Conservation (phyloP, 2,113 vertebrate species). For the Stomatorhinus ivindoensis region DNA sequence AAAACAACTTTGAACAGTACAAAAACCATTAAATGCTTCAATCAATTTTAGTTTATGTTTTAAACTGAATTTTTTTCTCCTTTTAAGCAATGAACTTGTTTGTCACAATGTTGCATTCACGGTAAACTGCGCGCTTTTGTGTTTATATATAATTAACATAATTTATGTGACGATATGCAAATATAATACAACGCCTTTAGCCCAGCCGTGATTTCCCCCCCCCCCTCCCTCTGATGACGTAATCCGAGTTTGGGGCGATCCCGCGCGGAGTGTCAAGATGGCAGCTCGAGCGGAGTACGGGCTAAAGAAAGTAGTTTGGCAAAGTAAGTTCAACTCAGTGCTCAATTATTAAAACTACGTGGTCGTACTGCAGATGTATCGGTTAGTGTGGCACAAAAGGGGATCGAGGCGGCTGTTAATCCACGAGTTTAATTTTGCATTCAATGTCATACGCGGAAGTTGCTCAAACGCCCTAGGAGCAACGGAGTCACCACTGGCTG, state of each 20-base stretch:
- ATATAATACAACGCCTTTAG: background rate
- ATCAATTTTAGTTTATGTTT: background rate
- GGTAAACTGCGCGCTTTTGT: background rate
- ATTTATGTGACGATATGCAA: background rate
- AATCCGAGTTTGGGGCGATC: background rate
- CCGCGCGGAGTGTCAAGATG: slow-evolving; percentile 49
- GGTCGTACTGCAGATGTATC: background rate
- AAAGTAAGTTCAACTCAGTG: slow-evolving; percentile 54
- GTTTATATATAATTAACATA: background rate
- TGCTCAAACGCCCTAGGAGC: background rate
- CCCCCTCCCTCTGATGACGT: slow-evolving; percentile 27
- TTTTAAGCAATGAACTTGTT: background rate
- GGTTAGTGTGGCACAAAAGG: background rate
- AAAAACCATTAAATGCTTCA: background rate
- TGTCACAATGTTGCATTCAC: background rate
- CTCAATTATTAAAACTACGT: background rate
- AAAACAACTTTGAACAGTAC: background rate
- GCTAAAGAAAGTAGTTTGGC: slow-evolving; percentile 61
- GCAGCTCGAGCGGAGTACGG: slow-evolving; percentile 56
- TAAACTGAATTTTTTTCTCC: background rate
- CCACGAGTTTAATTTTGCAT: background rate
- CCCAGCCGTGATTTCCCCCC: background rate
- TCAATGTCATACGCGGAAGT: background rate
- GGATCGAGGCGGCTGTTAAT: background rate
- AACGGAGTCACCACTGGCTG: background rate